These are phyloP conservation scores for Meriones unguiculatus DNA, from an alignment of 2,113 vertebrate species.

Conservation along the genomic window DNA sequence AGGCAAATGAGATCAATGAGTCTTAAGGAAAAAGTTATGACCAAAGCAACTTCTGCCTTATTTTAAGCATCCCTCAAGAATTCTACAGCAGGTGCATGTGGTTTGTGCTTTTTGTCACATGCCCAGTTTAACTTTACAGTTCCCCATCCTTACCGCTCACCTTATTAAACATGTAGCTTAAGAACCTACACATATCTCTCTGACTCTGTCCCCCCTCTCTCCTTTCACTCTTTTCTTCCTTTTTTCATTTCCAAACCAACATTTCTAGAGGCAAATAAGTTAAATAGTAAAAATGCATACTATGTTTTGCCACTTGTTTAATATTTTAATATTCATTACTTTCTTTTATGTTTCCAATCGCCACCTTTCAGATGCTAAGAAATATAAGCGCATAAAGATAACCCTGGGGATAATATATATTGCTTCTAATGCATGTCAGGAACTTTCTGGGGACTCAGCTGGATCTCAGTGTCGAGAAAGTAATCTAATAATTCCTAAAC, in stretches of 20 bases:
- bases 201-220: background rate
- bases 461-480: constrained; percentile 29
- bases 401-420: constrained; percentile 30
- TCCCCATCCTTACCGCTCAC: constrained; percentile 1
- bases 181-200: background rate
- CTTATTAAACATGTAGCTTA: constrained; percentile 11
- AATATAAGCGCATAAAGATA: constrained; percentile 68
- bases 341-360: constrained; percentile 66
- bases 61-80: background rate
- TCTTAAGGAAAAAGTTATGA: background rate
- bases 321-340: constrained; percentile 72
- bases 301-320: constrained; percentile 53
- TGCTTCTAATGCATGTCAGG: background rate
- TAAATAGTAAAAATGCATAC: constrained; percentile 55
- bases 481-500: constrained; percentile 26
- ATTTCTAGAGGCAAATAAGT: constrained; percentile 39
- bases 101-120: background rate
- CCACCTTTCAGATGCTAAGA: constrained; percentile 44
- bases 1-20: background rate
- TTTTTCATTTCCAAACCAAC: background rate
- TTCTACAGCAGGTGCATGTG: background rate
- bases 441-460: constrained; percentile 27
- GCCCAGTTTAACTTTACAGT: background rate
- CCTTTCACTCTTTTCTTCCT: background rate
- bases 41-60: background rate